Conservation (phyloP, 2,797 vertebrate species). For the Darevskia mixta region DNA sequence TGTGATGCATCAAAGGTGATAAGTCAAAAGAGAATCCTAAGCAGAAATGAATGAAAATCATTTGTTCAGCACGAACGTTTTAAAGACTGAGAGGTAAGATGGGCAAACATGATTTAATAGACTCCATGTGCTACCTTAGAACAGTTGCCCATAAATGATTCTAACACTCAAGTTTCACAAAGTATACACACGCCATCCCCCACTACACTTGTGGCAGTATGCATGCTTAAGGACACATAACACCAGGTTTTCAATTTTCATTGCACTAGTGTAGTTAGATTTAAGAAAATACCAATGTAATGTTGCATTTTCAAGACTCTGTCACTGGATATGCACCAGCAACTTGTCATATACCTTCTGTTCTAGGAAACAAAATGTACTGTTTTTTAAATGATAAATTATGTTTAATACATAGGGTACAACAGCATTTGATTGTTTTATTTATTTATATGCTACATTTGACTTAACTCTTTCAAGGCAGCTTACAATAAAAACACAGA, state of each 20-base stretch:
- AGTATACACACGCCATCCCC: neutral
- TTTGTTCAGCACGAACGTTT: neutral
- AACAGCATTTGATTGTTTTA: neutral
- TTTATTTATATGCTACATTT: neutral
- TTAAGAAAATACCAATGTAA: neutral
- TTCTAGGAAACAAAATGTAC: neutral
- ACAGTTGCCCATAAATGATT: too few relatives aligned
- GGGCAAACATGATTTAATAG: neutral
- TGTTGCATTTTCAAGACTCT: neutral
- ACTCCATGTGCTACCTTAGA: neutral
- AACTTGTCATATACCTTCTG: too few relatives aligned
- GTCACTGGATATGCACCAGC: neutral
- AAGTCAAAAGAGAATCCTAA: slow-evolving; percentile 92
- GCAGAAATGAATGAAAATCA: neutral
- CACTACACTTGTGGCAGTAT: neutral
- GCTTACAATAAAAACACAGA: too few relatives aligned
- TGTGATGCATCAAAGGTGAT: slow-evolving; percentile 80
- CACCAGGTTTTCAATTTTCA: neutral
- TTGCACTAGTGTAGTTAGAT: neutral
- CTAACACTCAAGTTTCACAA: too few relatives aligned
- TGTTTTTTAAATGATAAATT: neutral
- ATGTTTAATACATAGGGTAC: neutral
- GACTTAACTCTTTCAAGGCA: too few relatives aligned
- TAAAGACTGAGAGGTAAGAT: neutral
- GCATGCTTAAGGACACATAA: neutral